Percentiles rank a stretch among this genome's conserved stretches.
These are phyloP conservation scores for Acrossocheilus fasciatus DNA, from an alignment of 2,797 vertebrate species.

Conservation along the genomic window DNA sequence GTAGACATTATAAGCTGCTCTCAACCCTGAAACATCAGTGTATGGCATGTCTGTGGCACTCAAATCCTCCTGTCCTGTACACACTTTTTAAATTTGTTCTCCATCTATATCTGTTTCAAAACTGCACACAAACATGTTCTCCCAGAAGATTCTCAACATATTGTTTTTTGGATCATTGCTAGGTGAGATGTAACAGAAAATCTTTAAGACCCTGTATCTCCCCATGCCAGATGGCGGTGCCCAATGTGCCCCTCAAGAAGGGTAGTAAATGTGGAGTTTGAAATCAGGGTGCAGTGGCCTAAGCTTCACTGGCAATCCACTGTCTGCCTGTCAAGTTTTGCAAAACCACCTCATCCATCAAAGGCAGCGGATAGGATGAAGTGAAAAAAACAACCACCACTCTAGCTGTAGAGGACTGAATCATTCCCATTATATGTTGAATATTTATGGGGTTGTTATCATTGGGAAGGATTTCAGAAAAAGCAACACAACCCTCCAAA, in stretches of 20 bases:
- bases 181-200: constrained; percentile 63
- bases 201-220: constrained; percentile 71
- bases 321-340: constrained; percentile 62
- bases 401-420: constrained; percentile 60
- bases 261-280: constrained; percentile 34
- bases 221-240: constrained; percentile 70
- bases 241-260: constrained; percentile 60
- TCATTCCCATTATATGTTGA: constrained; percentile 44
- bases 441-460: constrained; percentile 59
- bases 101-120: constrained; percentile 41
- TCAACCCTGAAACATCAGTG: constrained; percentile 65
- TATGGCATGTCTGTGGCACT: constrained; percentile 58
- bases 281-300: constrained; percentile 54
- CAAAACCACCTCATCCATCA: constrained; percentile 59
- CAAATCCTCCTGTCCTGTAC: constrained; percentile 61
- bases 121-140: constrained; percentile 59
- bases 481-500: constrained; percentile 74
- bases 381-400: constrained; percentile 63
- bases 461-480: constrained; percentile 68
- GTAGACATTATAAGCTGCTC: constrained; percentile 64
- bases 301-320: constrained; percentile 66
- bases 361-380: constrained; percentile 55
- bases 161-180: constrained; percentile 50
- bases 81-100: constrained; percentile 41
- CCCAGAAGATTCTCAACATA: constrained; percentile 57